Evolutionary conservation across 1,140 invertebrate genomes (phyloP), one percentile per base, ranked within the genome.

Genomic region (Cepaea nemoralis): DNA sequence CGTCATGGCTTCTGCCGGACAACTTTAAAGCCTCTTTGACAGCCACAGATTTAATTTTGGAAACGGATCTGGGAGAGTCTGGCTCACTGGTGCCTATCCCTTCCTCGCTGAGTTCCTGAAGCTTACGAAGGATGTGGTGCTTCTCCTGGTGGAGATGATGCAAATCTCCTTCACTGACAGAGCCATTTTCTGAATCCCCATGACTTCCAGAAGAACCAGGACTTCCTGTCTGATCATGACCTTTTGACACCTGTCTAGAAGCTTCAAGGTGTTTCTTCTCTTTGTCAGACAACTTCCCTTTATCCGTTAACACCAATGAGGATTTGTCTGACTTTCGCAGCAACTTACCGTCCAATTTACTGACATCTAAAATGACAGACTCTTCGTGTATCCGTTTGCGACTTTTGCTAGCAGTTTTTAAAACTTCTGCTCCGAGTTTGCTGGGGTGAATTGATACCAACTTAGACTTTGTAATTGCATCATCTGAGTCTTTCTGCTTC

Each of bases 41-140:
- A 10, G 80, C 80, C 24, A 82, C 74, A 70, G 80, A 82, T 48
- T 70, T 82, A 33, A 77, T 27, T 74, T 63, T 75, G 27, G 75
- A 42, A 48, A 55, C 55, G 74, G 80, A 77, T 84, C 85, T 10
- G 85, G 77, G 78, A 2, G 78, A 80, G 55, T 80, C 78, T 37
- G 78, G 45, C 70, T 87, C 84, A 73, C 79, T 83, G 50, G 80
- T 77, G 55, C 83, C 81, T 33, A 88, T 86, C 77, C 69, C 85
- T 35, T 91, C 91, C 87, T 87, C 91, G 27, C 90, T 88, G 8
- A 91, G 77, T 50, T 90, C 87, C 76, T 90, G 88, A 33, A 92
- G 81, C 42, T 91, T 86, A 59, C 88, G 82, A 14, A 92, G 79
- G 24, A 92, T 74, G 33, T 87, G 82, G 33, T 88, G 84, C 85